A percentile compares a stretch with the other conserved stretches of the same genome.
These are phyloP conservation scores for Acomys russatus DNA, from an alignment of 2,797 vertebrate species.

Conservation along the genomic window DNA sequence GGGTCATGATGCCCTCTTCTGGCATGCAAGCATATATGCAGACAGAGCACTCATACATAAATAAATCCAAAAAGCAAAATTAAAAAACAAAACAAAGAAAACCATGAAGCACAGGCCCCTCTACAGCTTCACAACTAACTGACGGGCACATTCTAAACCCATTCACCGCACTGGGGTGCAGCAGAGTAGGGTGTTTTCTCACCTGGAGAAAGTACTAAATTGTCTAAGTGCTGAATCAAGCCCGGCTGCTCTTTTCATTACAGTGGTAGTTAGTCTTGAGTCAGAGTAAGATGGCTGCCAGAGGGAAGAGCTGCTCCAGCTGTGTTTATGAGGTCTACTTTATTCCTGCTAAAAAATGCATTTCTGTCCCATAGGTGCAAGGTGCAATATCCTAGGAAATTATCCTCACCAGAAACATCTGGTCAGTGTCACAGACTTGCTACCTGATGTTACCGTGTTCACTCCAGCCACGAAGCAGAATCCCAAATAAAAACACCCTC, in stretches of 20 bases:
- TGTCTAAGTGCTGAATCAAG: neutral
- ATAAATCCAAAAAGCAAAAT: no score
- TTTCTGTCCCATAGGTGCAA: neutral
- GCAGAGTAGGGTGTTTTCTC: neutral
- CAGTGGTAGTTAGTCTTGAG: neutral
- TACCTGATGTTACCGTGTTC: neutral
- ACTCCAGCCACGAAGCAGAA: neutral
- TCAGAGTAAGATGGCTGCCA: neutral
- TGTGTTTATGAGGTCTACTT: neutral
- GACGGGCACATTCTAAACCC: neutral
- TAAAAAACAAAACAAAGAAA: neutral
- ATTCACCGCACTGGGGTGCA: neutral
- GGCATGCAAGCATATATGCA: no score
- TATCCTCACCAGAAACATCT: neutral
- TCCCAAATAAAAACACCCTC: neutral
- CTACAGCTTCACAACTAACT: accelerated
- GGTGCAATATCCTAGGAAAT: neutral
- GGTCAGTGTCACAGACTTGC: no score
- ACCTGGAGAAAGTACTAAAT: neutral
- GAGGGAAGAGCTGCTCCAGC: neutral
- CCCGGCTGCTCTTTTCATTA: neutral
- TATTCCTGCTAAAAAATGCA: neutral
- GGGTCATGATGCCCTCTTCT: no score
- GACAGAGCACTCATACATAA: no score
- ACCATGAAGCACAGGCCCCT: neutral